phyloP scores from a whole-genome alignment of 2,113 vertebrate genomes.

The Cryptomyrus ogoouensis region DNA sequence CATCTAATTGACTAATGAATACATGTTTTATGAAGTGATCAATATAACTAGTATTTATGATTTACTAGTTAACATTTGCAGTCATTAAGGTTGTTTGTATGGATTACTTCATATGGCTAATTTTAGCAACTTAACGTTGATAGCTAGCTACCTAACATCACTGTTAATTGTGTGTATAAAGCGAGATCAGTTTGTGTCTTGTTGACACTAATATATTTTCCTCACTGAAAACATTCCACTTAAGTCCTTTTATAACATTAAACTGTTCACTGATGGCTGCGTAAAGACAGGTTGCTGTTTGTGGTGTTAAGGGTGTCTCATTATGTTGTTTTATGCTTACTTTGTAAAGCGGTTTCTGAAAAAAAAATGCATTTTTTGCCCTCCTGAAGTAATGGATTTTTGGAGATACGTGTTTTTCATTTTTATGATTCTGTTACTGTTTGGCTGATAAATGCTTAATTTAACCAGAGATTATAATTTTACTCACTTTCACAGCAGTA shows the following conservation, averaged over 20 bases:
- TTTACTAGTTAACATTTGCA: background rate
- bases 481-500: background rate
- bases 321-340: background rate
- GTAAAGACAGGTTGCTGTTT: background rate
- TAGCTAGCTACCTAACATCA: background rate
- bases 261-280: background rate
- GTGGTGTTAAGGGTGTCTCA: background rate
- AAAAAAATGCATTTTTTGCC: background rate
- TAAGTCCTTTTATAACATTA: background rate
- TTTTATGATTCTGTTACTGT: background rate
- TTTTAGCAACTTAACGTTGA: background rate
- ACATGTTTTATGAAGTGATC: background rate
- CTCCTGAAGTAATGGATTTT: background rate
- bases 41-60: background rate
- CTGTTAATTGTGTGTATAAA: background rate
- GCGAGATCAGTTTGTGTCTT: background rate
- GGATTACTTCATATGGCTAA: background rate
- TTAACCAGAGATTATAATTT: background rate
- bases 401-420: background rate
- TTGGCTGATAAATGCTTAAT: background rate
- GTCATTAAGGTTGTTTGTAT: background rate
- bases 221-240: background rate
- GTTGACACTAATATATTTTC: background rate
- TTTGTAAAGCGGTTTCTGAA: background rate
- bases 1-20: background rate